Evolutionary conservation across 1,140 invertebrate genomes (phyloP).

Genomic region (Drosophila melanogaster): DNA sequence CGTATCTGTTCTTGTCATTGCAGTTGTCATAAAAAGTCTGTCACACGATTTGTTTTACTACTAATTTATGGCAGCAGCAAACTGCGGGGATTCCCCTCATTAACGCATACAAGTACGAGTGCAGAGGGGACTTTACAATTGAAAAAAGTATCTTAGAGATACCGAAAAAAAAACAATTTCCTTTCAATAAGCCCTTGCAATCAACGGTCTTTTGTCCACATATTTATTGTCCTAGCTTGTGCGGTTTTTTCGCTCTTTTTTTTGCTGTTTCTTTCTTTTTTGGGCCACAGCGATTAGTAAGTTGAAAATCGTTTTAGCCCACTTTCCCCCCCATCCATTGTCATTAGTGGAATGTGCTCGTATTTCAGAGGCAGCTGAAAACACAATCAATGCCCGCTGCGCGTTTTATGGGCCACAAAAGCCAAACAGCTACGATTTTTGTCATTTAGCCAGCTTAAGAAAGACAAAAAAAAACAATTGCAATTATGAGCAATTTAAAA

Average conservation of each 20-base stretch:
- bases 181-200: constrained; percentile 37
- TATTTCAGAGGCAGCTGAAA: constrained; percentile 37
- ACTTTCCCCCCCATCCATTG: constrained; percentile 28
- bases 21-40: constrained; percentile 76
- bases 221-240: constrained; percentile 34
- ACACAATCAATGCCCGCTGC: constrained; percentile 54
- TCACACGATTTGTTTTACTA: constrained; percentile 50
- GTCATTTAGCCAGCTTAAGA: constrained; percentile 8
- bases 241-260: neutral
- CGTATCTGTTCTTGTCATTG: constrained; percentile 58
- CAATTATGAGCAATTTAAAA: constrained; percentile 77
- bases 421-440: constrained; percentile 9
- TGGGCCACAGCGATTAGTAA: constrained; percentile 56
- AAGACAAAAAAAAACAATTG: constrained; percentile 48
- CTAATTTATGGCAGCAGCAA: constrained; percentile 47
- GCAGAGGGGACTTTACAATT: neutral
- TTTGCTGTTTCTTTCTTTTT: constrained; percentile 32
- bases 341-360: constrained; percentile 45
- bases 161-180: constrained; percentile 22
- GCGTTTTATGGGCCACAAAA: constrained; percentile 35
- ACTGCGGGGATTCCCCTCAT: constrained; percentile 9
- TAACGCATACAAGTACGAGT: constrained; percentile 17
- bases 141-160: constrained; percentile 23
- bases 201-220: constrained; percentile 21
- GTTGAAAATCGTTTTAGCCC: constrained; percentile 53